Base-by-base conservation (phyloP, 1,140 invertebrate genomes). In the Magallana gigas region DNA sequence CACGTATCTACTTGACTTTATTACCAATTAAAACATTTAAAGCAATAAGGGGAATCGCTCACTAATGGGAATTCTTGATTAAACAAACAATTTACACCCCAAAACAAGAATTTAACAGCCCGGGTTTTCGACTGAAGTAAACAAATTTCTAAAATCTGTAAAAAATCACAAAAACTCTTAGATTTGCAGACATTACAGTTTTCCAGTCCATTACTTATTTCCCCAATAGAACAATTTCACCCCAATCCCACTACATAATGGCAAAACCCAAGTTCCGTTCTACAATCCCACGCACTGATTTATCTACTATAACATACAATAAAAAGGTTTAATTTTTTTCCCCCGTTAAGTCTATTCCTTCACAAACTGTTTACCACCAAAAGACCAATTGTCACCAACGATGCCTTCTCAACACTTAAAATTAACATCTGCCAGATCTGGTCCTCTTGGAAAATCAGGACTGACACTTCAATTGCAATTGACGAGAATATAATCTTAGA, bases 31-130 rank as follows among this genome's bases (percentile, higher is more conserved):
- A 36, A 76, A 76, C 68, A 76, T 76, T 76, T 29, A 29, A 76
- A 29, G 68, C 68, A 29, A 76, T 23, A 29, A 48, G 18, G 68
- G 68, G 68, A 76, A 76, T 76, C 36, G 29, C 12, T 76, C 68
- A 76, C 68, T 76, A 76, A 76, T 76, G 68, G 68, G 12, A 36
- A 76, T 29, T 76, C 68, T 76, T 76, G 68, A 76, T 76, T 76
- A 76, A 12, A 76, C 68, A 76, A 76, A 76, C 68, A 76, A 76
- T 76, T 76, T 76, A 76, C 68, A 76, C 68, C 23, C 36, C 64
- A 8, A 76, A 71, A 23, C n/a, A 18, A 48, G 68, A 76, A 76
- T 76, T 29, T 76, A 76, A 76, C 18, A 29, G 23, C 23, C 68
- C 11, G 18, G 36, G 36, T 48, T 76, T 76, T 76, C 18, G 48